These are phyloP conservation scores for Muscicapa comitata DNA, from an alignment of 2,797 vertebrate species.

Conservation along the genomic window DNA sequence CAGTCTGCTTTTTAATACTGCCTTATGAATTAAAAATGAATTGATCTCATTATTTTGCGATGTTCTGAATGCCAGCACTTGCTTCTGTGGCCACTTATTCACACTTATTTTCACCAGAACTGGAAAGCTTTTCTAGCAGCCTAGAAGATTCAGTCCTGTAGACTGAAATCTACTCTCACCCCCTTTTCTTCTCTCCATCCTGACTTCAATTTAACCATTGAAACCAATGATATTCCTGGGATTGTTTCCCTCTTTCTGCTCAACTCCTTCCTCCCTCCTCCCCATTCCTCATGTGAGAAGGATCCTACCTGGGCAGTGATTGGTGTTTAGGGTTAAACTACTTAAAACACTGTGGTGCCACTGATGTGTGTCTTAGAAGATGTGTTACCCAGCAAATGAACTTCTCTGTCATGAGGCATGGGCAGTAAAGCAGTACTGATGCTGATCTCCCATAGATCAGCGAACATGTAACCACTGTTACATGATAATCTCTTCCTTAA, in stretches of 20 bases:
- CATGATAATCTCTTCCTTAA: background rate
- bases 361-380: background rate
- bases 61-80: background rate
- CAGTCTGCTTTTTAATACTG: background rate
- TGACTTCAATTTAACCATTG: background rate
- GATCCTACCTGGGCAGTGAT: background rate
- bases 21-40: background rate
- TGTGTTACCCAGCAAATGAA: background rate
- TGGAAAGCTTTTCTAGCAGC: background rate
- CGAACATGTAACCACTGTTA: accelerated
- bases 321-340: background rate
- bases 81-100: background rate
- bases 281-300: background rate
- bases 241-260: background rate
- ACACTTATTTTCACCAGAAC: background rate
- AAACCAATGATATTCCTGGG: background rate
- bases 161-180: background rate
- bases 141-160: background rate
- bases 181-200: background rate
- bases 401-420: background rate
- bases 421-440: background rate
- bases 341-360: background rate
- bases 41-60: background rate
- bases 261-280: background rate
- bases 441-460: background rate